Percentiles rank a stretch among this genome's conserved stretches.
phyloP scores from a whole-genome alignment of 2,113 vertebrate genomes.

The Sisor rabdophorus region DNA sequence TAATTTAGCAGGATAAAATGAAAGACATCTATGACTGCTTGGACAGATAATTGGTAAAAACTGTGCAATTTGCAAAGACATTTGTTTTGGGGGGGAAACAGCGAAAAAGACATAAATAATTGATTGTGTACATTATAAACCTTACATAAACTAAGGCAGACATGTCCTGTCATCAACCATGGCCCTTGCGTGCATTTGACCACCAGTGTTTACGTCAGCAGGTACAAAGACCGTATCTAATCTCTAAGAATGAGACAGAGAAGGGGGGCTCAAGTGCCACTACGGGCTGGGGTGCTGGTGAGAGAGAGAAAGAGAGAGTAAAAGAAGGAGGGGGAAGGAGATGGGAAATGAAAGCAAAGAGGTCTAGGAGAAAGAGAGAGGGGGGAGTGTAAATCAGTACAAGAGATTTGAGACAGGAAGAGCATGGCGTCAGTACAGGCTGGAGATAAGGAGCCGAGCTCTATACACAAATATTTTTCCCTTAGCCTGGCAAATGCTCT shows the following conservation, averaged over 20 bases:
- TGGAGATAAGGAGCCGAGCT: slow-evolving; percentile 72
- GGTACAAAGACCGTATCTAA: slow-evolving; percentile 54
- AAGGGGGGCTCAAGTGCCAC: slow-evolving; percentile 39
- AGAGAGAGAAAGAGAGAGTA: slow-evolving; percentile 15
- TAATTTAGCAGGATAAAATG: slow-evolving; percentile 7
- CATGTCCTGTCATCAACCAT: slow-evolving; percentile 46
- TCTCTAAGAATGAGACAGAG: slow-evolving; percentile 40
- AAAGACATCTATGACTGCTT: slow-evolving; percentile 6
- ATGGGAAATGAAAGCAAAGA: slow-evolving; percentile 13
- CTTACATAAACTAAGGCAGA: slow-evolving; percentile 44
- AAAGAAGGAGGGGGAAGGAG: not conserved
- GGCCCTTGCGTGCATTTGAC: slow-evolving; percentile 51
- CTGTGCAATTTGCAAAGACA: not conserved
- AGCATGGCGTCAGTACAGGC: slow-evolving; percentile 74
- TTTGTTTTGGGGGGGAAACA: not conserved
- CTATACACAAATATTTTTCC: slow-evolving; percentile 69
- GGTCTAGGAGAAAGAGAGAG: slow-evolving; percentile 49
- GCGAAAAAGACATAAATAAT: slow-evolving; percentile 27
- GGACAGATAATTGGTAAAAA: slow-evolving; percentile 27
- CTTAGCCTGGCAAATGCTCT: slow-evolving; percentile 47
- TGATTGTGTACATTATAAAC: slow-evolving; percentile 41
- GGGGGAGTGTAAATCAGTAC: slow-evolving; percentile 71
- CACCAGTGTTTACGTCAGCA: slow-evolving; percentile 47
- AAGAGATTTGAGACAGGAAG: slow-evolving; percentile 84
- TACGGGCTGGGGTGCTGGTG: slow-evolving; percentile 34